Evolutionary conservation across 2,888 invertebrate genomes (phyloP), one percentile per base, ranked within the genome.

Genomic region (Coleophora flavipennella): DNA sequence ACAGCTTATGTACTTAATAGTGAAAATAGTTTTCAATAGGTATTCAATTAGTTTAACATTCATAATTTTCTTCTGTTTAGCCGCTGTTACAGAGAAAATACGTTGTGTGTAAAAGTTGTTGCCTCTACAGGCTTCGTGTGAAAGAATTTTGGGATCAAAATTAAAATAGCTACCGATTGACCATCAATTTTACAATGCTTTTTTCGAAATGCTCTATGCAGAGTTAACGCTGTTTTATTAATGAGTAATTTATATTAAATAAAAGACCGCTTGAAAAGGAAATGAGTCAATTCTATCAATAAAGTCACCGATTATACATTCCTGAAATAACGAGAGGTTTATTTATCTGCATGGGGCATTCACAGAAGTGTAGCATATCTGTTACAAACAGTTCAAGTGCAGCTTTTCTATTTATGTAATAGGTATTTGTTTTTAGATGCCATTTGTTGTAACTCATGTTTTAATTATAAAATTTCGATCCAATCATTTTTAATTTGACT

Each of bases 391-490:
- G 53, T 59, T 61, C 8, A 62, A 61, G 73, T 70, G 79, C 83
- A 81, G 80, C 81, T 83, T 83, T 81, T 81, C 76, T 79, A 77
- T 84, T 80, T 86, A 83, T 73, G 78, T n/a, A n/a, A n/a, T n/a
- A n/a, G n/a, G n/a, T 68, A 60, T 76, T 63, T 62, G 67, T 75
- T 76, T 74, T 77, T 78, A 76, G 74, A 81, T 74, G 81, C 80
- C 81, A 76, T 83, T 79, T 83, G 80, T 84, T 85, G 84, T 84
- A 81, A 85, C 77, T 80, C 77, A 80, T 77, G 84, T 85, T 84
- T 83, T 74, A 78, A 83, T 65, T 80, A 77, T 40, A 77, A 79
- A 75, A 68, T 65, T 68, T 71, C 67, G 70, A 77, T 68, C 59
- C 64, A 63, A 59, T 51, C 13, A 25, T 55, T 43, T 47, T 49